Conservation (phyloP, 2,888 invertebrate genomes). For the Catonia carolina region DNA sequence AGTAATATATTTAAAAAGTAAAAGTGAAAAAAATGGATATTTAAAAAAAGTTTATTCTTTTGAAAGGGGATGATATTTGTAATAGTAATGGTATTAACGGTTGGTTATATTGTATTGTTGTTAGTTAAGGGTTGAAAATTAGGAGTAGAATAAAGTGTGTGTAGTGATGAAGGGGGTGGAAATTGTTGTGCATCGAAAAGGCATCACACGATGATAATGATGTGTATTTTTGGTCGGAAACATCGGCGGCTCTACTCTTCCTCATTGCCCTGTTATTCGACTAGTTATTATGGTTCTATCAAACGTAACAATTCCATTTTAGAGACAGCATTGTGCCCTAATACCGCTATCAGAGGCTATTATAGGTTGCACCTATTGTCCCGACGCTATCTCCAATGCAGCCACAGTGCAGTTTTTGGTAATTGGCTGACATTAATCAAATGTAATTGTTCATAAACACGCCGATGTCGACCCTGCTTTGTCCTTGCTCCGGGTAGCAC, state of each 20-base stretch:
- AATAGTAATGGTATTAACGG: too few relatives aligned
- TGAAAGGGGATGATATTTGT: too few relatives aligned
- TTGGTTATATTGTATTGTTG: too few relatives aligned
- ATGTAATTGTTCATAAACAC: constrained; percentile 11
- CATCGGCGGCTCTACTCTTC: neutral
- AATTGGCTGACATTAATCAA: constrained; percentile 10
- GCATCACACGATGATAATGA: constrained; percentile 1
- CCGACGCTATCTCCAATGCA: neutral
- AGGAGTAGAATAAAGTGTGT: too few relatives aligned
- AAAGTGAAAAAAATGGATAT: too few relatives aligned
- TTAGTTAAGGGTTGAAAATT: too few relatives aligned
- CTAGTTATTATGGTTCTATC: constrained; percentile 10
- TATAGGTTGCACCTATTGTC: constrained; percentile 10
- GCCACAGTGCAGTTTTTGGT: constrained; percentile 12
- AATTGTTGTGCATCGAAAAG: too few relatives aligned
- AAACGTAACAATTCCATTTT: constrained; percentile 12
- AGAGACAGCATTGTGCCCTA: constrained; percentile 3
- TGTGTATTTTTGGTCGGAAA: constrained; percentile 1
- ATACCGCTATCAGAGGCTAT: constrained; percentile 6
- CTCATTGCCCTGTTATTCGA: neutral
- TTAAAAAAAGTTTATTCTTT: too few relatives aligned
- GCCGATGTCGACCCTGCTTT: neutral
- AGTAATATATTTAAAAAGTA: too few relatives aligned
- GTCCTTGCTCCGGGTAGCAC: neutral
- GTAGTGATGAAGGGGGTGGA: too few relatives aligned